phyloP scores from a whole-genome alignment of 2,888 invertebrate species.

The Lasioglossum oenotherae region DNA sequence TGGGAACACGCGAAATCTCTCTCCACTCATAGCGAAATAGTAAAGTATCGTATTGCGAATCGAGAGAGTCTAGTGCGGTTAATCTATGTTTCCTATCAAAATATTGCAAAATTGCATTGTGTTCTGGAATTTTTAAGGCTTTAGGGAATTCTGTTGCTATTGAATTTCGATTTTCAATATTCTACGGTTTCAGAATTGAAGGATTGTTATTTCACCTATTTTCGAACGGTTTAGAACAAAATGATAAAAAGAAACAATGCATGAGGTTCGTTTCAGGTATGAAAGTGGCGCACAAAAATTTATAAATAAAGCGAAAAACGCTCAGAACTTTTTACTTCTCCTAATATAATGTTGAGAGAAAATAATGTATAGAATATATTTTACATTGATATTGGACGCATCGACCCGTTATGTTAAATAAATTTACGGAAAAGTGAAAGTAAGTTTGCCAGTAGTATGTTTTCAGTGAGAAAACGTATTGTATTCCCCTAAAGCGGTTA shows the following conservation, averaged over 20 bases:
- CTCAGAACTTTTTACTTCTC: too few relatives aligned
- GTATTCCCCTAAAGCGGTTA: not conserved
- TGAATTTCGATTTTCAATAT: not conserved
- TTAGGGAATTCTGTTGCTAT: not conserved
- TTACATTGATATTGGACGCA: not conserved
- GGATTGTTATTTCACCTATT: not conserved
- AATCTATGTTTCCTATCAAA: not conserved
- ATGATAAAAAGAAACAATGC: not conserved
- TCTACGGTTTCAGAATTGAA: not conserved
- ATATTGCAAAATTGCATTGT: not conserved
- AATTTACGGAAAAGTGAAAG: not conserved
- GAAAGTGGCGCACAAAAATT: not conserved
- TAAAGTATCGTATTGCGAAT: slow-evolving; percentile 26
- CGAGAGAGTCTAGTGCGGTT: not conserved
- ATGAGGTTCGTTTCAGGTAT: not conserved
- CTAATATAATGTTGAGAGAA: not conserved
- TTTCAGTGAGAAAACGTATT: not conserved
- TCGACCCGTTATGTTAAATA: not conserved
- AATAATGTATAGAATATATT: not conserved
- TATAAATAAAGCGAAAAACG: too few relatives aligned
- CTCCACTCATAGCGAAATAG: slow-evolving; percentile 46
- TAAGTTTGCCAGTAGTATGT: not conserved
- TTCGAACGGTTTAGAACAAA: not conserved
- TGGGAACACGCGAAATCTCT: slow-evolving; percentile 43
- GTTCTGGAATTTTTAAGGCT: not conserved